These are phyloP conservation scores for Caenorhabditis sp. DNA, from an alignment of 2,888 invertebrate species.

Conservation along the genomic window DNA sequence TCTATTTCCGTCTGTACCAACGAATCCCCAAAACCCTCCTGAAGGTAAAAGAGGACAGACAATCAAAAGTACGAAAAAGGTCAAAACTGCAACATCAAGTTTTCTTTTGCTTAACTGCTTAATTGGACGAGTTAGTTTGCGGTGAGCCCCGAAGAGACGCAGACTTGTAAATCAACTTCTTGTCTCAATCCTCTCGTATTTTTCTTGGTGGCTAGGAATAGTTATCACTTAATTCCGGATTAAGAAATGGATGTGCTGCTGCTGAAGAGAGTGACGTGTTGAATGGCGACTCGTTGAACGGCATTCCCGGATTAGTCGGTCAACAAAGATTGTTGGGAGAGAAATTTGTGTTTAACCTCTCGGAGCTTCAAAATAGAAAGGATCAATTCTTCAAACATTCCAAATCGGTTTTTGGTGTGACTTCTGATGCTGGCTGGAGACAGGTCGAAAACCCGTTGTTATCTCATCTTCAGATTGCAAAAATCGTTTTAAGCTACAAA, in stretches of 20 bases:
- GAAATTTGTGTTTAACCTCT: slow-evolving; percentile 4
- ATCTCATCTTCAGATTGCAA: slow-evolving; percentile 9
- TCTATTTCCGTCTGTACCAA: no score
- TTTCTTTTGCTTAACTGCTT: slow-evolving; percentile 35
- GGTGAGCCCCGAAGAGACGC: slow-evolving; percentile 26
- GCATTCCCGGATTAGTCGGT: slow-evolving; percentile 32
- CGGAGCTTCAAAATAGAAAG: background rate
- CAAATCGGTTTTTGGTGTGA: background rate
- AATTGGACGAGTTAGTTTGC: slow-evolving; percentile 54
- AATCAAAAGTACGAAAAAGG: slow-evolving; percentile 54
- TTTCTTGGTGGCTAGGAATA: slow-evolving; percentile 28
- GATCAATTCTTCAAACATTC: background rate
- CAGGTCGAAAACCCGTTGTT: background rate
- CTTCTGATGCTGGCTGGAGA: background rate
- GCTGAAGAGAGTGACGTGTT: slow-evolving; percentile 14
- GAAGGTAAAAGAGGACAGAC: background rate
- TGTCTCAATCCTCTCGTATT: slow-evolving; percentile 30
- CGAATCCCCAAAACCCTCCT: no score
- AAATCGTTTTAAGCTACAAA: slow-evolving; percentile 1
- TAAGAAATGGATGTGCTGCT: slow-evolving; percentile 36
- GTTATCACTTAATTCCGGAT: slow-evolving; percentile 51
- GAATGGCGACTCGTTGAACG: background rate
- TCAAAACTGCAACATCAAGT: slow-evolving; percentile 11
- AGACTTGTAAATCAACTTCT: slow-evolving; percentile 49
- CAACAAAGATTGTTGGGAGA: slow-evolving; percentile 1